phyloP scores from a whole-genome alignment of 2,797 vertebrate genomes.

The Poecilia wingei region DNA sequence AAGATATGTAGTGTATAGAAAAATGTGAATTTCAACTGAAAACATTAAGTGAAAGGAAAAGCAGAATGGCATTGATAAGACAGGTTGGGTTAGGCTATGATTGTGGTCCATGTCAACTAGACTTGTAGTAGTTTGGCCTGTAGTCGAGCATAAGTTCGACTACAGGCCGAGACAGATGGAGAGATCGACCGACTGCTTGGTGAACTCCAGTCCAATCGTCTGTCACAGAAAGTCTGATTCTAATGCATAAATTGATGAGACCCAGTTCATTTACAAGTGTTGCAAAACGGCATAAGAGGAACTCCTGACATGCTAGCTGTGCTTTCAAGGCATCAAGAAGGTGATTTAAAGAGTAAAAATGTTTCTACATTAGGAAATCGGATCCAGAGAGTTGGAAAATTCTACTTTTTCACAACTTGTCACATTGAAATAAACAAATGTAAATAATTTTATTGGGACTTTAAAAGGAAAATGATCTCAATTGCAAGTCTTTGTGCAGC shows the following conservation, averaged over 20 bases:
- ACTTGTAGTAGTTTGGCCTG: neutral
- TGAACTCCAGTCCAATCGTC: neutral
- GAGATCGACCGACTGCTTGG: neutral
- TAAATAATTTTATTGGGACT: neutral
- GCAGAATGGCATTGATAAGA: neutral
- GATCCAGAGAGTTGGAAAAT: neutral
- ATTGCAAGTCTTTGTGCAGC: neutral
- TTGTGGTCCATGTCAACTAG: conserved; percentile 4
- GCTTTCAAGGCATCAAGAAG: neutral
- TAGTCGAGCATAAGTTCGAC: neutral
- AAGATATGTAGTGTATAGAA: neutral
- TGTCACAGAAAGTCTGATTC: conserved; percentile 13
- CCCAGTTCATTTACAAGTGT: neutral
- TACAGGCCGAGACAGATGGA: conserved; percentile 20
- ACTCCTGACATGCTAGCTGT: neutral
- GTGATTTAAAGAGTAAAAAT: neutral
- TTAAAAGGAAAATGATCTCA: neutral
- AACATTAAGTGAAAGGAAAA: neutral
- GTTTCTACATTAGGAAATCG: neutral
- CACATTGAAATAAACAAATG: neutral
- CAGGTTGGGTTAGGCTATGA: neutral
- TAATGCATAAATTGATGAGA: conserved; percentile 3
- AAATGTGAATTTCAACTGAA: neutral
- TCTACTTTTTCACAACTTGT: neutral
- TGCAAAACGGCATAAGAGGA: neutral